Evolutionary conservation across 2,113 vertebrate species (phyloP), one percentile per base, ranked within the genome.

Genomic region (Falcunculus frontatus): DNA sequence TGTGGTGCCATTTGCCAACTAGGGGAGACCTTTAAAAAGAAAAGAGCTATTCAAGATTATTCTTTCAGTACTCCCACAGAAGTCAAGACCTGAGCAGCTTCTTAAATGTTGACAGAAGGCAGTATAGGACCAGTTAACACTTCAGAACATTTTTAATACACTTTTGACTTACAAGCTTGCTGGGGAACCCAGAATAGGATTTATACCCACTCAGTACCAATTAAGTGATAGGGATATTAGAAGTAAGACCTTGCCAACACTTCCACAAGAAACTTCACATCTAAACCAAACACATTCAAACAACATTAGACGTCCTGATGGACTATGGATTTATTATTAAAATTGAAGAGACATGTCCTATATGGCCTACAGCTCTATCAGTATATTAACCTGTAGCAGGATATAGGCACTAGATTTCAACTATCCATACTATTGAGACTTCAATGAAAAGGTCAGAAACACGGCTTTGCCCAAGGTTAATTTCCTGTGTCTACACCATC

Each of bases 71-170:
- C 75, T 95, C 64, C 79, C 64, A 95, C 68, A 63, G 72, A 96
- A 90, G 85, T 93, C 90, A 96, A 88, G 87, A 90, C 79, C 88
- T 37, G 39, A 90, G 70, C 35, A 91, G 63, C 49, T 95, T 88
- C 92, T 81, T 90, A 92, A 94, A 84, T 90, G 82, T 81, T 96
- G 95, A 93, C 95, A 94, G 92, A 91, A 96, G 85, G 72, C 67
- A 90, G 17, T 62, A 74, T 70, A 90, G 75, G 92, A 63, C 79
- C 76, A 84, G 68, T 75, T 95, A 94, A 70, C 88, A 91, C 73
- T 80, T 96, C 70, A 93, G 72, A 76, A 90, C 68, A 84, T 84
- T 93, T 91, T 74, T 11, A 87, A 75, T 47, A 47, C 35, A 53
- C 60, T 91, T 93, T 41, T 94, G 72, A 89, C 68, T 83, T 88